Conservation (phyloP, 2,888 invertebrate genomes). For the Nasonia oneida region DNA sequence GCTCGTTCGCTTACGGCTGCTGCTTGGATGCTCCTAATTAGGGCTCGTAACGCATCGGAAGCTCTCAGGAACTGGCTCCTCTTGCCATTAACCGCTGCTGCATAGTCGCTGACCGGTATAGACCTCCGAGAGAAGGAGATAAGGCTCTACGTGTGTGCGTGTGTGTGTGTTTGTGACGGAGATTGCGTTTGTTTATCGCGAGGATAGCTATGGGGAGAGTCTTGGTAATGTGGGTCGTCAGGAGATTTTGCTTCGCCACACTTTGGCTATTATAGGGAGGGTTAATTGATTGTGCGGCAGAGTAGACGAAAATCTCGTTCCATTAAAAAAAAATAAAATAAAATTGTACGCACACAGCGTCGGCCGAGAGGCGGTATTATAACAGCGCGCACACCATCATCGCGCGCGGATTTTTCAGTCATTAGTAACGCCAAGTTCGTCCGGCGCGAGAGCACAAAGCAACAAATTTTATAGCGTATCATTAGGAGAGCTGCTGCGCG, state of each 20-base stretch:
- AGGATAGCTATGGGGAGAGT: background rate
- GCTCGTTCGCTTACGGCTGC: background rate
- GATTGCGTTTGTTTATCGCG: background rate
- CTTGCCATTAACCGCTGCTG: slow-evolving; percentile 36
- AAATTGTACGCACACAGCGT: background rate
- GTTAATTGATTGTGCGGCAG: too few relatives aligned
- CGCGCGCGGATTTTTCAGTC: background rate
- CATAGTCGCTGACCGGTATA: background rate
- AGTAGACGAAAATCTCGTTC: too few relatives aligned
- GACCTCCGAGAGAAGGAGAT: slow-evolving; percentile 3
- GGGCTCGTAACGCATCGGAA: slow-evolving; percentile 63
- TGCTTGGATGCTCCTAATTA: slow-evolving; percentile 57
- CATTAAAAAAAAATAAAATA: background rate
- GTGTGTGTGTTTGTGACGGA: background rate
- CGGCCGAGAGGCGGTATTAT: background rate
- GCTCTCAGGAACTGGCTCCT: slow-evolving; percentile 33
- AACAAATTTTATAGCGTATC: slow-evolving; percentile 31
- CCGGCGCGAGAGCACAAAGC: background rate
- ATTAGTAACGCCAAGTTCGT: slow-evolving; percentile 30
- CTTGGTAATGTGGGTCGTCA: background rate
- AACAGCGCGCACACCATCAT: background rate
- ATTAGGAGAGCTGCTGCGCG: background rate
- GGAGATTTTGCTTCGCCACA: background rate
- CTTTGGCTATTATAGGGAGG: background rate
- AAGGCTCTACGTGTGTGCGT: background rate